Evolutionary conservation across 1,140 invertebrate genomes (phyloP).

Genomic region (Drosophila fuyamai): DNA sequence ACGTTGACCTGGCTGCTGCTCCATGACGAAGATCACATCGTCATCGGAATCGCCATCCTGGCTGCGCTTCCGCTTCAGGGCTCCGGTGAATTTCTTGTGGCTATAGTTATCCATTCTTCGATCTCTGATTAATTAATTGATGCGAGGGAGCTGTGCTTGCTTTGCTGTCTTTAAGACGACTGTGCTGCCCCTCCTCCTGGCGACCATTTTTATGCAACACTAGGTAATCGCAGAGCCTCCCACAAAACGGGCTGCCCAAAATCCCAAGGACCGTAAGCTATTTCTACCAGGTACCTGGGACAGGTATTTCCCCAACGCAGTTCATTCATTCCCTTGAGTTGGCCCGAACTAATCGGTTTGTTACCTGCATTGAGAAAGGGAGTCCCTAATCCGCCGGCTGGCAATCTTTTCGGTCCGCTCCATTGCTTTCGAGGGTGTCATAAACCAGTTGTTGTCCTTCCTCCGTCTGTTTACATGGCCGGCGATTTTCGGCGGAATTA

Average conservation of each 20-base stretch:
- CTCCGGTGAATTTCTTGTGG: conserved; percentile 66
- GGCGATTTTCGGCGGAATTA: conserved; percentile 41
- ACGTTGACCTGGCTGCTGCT: conserved; percentile 33
- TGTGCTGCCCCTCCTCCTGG: conserved; percentile 57
- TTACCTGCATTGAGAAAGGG: conserved; percentile 14
- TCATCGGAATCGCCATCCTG: conserved; percentile 52
- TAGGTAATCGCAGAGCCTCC: conserved; percentile 59
- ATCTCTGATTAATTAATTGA: not conserved
- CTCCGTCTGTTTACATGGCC: conserved; percentile 43
- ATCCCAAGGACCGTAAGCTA: conserved; percentile 1
- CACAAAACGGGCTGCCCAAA: conserved; percentile 8
- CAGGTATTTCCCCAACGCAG: conserved; percentile 70
- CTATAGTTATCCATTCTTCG: conserved; percentile 52
- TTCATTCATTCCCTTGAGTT: conserved; percentile 66
- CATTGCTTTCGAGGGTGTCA: conserved; percentile 51
- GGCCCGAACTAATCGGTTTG: conserved; percentile 54
- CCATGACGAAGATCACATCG: conserved; percentile 65
- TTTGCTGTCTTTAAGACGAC: conserved; percentile 55
- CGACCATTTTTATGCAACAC: conserved; percentile 71
- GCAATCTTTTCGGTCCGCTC: conserved; percentile 16
- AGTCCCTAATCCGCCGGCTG: conserved; percentile 69
- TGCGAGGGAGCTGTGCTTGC: conserved; percentile 21
- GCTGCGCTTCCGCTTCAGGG: conserved; percentile 59
- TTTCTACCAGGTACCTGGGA: conserved; percentile 54
- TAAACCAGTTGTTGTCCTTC: conserved; percentile 77